phyloP scores from a whole-genome alignment of 2,113 vertebrate species.

The Xenotilapia caudafasciata region DNA sequence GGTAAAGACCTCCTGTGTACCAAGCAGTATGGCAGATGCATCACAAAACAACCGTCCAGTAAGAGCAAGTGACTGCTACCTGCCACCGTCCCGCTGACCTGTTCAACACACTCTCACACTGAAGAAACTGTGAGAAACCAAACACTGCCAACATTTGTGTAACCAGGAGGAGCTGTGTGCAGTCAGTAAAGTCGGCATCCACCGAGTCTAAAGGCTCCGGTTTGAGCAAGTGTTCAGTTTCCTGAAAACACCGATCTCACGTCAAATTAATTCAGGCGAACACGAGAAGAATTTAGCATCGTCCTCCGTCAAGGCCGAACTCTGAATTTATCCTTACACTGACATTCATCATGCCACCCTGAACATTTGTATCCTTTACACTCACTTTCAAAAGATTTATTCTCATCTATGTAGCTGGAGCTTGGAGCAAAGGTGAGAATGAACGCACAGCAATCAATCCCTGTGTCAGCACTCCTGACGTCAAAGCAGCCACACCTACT shows the following conservation, averaged over 20 bases:
- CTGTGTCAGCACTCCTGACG: neutral
- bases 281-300: neutral
- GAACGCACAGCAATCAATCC: neutral
- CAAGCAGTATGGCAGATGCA: neutral
- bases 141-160: neutral
- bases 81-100: neutral
- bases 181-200: neutral
- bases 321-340: neutral
- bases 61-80: neutral
- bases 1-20: neutral
- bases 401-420: neutral
- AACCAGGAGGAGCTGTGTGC: neutral
- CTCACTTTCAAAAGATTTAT: neutral
- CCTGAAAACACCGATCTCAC: neutral
- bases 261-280: neutral
- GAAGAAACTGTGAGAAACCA: neutral
- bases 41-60: neutral
- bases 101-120: neutral
- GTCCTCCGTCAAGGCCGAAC: neutral
- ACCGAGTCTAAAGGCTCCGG: neutral
- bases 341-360: neutral
- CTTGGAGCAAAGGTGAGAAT: neutral
- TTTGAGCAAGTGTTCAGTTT: neutral
- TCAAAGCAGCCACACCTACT: neutral
- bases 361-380: neutral